These are phyloP conservation scores for Pristionchus fissidentatus DNA, from an alignment of 2,888 invertebrate species.

Conservation along the genomic window DNA sequence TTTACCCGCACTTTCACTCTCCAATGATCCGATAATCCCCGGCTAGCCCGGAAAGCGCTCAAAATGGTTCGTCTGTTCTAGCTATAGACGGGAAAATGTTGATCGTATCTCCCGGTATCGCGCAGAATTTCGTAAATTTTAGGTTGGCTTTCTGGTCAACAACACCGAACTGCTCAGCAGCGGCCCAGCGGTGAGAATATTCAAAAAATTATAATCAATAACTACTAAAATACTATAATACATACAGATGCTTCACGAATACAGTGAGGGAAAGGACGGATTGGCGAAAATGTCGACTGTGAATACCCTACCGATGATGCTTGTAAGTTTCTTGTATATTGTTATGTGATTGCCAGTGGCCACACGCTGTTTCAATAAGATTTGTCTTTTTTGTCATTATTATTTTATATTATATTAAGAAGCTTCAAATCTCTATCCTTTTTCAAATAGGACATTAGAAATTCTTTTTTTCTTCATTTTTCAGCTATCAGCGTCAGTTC, in stretches of 20 bases:
- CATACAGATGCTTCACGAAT: background rate
- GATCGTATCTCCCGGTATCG: background rate
- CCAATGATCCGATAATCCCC: too few relatives aligned
- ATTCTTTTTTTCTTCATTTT: too few relatives aligned
- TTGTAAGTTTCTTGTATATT: background rate
- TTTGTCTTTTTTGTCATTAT: background rate
- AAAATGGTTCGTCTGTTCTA: background rate
- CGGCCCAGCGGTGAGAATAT: background rate
- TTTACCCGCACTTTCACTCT: too few relatives aligned
- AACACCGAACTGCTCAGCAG: background rate
- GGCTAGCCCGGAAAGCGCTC: too few relatives aligned
- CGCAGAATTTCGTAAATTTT: background rate
- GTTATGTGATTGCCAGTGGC: background rate
- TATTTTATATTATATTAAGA: background rate
- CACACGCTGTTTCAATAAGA: background rate
- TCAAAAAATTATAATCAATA: background rate
- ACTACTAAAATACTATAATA: too few relatives aligned
- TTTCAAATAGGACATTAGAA: too few relatives aligned
- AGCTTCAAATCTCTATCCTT: too few relatives aligned
- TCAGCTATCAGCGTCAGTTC: background rate
- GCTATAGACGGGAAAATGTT: too few relatives aligned
- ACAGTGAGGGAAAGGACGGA: background rate
- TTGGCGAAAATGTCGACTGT: background rate
- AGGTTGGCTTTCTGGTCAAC: background rate
- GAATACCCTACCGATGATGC: background rate